These are phyloP conservation scores for Serinus canaria DNA, from an alignment of 2,113 vertebrate species.

Conservation along the genomic window DNA sequence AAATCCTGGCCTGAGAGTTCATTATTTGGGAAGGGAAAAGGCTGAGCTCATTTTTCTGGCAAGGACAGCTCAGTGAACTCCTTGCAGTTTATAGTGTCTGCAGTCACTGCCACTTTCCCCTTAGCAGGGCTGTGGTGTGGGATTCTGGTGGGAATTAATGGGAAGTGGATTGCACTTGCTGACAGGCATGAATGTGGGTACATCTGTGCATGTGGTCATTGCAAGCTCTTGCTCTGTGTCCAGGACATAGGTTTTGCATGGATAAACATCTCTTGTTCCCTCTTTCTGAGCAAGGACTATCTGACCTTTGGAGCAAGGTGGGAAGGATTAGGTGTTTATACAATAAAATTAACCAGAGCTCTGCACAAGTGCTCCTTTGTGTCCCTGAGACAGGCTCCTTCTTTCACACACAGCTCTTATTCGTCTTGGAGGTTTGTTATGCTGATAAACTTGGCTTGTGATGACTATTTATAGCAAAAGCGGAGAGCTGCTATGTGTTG, in stretches of 20 bases:
- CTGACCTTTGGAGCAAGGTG: not conserved
- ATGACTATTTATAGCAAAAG: conserved; percentile 54
- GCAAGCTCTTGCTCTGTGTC: not conserved
- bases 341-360: conserved; percentile 17
- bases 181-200: fast-evolving
- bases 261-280: not conserved
- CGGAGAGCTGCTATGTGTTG: conserved; percentile 49
- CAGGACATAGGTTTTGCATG: not conserved
- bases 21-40: not conserved
- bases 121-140: not conserved
- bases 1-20: not conserved
- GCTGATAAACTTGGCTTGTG: conserved; percentile 43
- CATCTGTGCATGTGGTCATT: not conserved
- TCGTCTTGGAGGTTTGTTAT: conserved; percentile 38
- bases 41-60: not conserved
- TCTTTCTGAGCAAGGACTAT: not conserved
- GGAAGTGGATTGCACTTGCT: not conserved
- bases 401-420: conserved; percentile 14
- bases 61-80: not conserved
- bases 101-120: not conserved
- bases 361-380: conserved; percentile 43
- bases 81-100: not conserved
- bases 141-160: not conserved
- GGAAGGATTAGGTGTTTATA: conserved; percentile 44
- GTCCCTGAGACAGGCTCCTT: conserved; percentile 18